Conservation (phyloP, 2,113 vertebrate genomes). For the Murina feae region DNA sequence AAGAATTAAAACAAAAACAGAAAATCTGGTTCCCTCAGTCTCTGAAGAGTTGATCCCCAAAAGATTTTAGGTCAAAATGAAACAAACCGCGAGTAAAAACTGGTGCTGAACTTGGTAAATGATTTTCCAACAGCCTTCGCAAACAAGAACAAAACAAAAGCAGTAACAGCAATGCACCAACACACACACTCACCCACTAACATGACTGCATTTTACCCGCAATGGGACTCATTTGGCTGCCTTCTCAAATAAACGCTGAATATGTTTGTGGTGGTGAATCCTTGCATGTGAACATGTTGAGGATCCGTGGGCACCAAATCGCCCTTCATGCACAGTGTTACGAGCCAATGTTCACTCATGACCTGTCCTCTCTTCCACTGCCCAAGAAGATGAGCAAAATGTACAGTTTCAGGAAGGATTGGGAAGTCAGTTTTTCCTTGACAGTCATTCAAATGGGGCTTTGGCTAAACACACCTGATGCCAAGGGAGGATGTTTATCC, state of each 20-base stretch:
- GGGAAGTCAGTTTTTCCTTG: not conserved
- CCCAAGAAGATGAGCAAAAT: not conserved
- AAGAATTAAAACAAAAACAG: not conserved
- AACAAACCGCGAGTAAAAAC: not conserved
- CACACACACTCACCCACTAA: not conserved
- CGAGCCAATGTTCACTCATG: not conserved
- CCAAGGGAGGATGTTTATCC: not conserved
- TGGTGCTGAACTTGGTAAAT: not conserved
- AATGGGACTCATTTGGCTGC: not conserved
- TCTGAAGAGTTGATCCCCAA: not conserved
- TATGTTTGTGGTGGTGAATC: not conserved
- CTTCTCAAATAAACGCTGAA: not conserved
- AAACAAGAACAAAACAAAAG: not conserved
- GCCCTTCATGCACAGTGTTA: fast-evolving
- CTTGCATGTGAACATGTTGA: not conserved
- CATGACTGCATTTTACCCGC: not conserved
- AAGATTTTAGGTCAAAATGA: not conserved
- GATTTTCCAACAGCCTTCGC: not conserved
- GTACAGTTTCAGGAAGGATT: not conserved
- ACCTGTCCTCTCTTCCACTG: not conserved
- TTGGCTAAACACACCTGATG: not conserved
- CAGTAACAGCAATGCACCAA: too few species aligned
- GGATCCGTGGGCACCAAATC: not conserved
- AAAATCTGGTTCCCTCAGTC: not conserved
- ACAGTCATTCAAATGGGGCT: not conserved